Evolutionary conservation across 2,888 invertebrate species (phyloP), one percentile per base, ranked within the genome.

Genomic region (Aphidoletes aphidimyza): DNA sequence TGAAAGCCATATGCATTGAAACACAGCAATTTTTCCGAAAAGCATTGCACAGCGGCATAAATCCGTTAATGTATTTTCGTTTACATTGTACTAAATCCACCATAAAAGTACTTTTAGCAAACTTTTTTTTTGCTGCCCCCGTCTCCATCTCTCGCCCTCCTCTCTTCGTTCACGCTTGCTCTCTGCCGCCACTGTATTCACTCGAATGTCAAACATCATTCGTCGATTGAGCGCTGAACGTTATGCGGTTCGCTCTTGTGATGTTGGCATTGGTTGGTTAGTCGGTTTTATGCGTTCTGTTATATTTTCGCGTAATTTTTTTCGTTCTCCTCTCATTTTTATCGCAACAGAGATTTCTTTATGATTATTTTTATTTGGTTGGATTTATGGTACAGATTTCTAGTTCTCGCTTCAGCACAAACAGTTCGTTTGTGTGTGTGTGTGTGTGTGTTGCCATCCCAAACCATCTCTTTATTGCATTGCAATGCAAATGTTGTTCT

Each of bases 281-380:
- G n/a, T 81, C 37, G n/a, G 3, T 37, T 81, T 37, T 81, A 37
- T 37, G 81, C 69, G 30, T 69, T 69, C n/a, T n/a, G n/a, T 30
- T n/a, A n/a, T 37, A 81, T 81, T 81, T 81, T 37, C n/a, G n/a
- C n/a, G n/a, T n/a, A n/a, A n/a, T n/a, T n/a, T n/a, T n/a, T n/a
- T n/a, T n/a, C n/a, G n/a, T n/a, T n/a, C n/a, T n/a, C n/a, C n/a
- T n/a, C n/a, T n/a, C 37, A 81, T 81, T 81, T 81, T 81, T 81
- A 37, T 81, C 37, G 37, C 81, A n/a, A 81, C 81, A n/a, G 19
- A 36, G 36, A 37, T 81, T 81, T 81, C 37, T 81, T 81, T 36
- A 81, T 81, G 36, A 81, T 81, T 81, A 81, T 81, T 81, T 81
- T 81, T 81, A 81, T 81, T 81, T 37, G 19, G 81, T 81, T 81